These are phyloP conservation scores for Asteroscopus sphinx DNA, from an alignment of 2,888 invertebrate species.

Conservation along the genomic window DNA sequence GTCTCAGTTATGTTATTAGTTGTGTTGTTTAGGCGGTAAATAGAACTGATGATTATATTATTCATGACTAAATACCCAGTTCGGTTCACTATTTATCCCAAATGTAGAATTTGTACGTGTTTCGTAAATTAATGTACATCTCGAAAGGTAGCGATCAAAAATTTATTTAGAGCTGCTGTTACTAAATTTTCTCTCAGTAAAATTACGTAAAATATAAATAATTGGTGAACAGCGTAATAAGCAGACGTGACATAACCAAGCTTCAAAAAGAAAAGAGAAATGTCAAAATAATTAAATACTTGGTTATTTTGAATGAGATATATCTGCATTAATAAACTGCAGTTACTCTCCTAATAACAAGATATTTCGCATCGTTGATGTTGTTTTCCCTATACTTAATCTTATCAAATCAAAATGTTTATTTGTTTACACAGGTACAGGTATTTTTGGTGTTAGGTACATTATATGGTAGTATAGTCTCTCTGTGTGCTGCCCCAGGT, in stretches of 20 bases:
- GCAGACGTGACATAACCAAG: conserved; percentile 22
- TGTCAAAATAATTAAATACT: not conserved
- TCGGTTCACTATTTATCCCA: no score
- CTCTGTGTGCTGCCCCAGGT: no score
- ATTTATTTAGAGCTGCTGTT: conserved; percentile 30
- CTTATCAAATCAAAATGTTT: no score
- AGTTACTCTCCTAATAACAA: no score
- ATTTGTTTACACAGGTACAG: no score
- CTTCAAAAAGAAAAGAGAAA: conserved; percentile 12
- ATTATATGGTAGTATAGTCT: no score
- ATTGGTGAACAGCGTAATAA: conserved; percentile 23
- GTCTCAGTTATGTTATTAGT: conserved; percentile 31
- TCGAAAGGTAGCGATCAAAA: conserved; percentile 23
- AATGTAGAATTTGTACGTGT: not conserved
- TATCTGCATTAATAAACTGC: no score
- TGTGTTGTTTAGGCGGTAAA: conserved; percentile 14
- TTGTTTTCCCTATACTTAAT: no score
- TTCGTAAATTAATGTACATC: conserved; percentile 9
- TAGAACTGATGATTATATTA: conserved; percentile 9
- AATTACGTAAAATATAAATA: conserved; percentile 35
- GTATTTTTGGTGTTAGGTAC: no score
- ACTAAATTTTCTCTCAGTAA: conserved; percentile 21
- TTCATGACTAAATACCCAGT: not conserved
- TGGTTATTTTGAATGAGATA: no score
- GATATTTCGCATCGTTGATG: no score